Evolutionary conservation across 30 jellyfish, hydroid and myxozoan species (phyloP), one percentile per base, ranked within the genome.

Genomic region (Aurelia aurita): DNA sequence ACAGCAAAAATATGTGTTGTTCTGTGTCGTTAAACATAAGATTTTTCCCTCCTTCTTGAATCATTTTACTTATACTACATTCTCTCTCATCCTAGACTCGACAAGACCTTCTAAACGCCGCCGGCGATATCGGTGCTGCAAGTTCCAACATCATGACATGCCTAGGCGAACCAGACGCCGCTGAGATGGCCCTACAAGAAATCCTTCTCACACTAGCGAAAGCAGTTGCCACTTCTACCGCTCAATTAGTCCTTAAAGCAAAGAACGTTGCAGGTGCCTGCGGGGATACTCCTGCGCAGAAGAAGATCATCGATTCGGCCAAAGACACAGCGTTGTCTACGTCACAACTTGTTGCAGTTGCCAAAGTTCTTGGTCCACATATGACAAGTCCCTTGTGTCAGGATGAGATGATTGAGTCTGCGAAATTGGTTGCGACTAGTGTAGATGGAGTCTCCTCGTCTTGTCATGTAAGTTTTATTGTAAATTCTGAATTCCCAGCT

Each of bases 321-420:
- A 93, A 93, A 74, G 98, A 93, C 19, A 93, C 98, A 22, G 98
- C 98, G 0, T 29, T 93, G 96, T 80, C 90, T 26, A 93, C 98
- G 0, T 93, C 98, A 23, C 98, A 93, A 75, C 87, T 93, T 13
- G 98, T 93, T 26, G 98, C 98, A 13, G 88, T 97, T 54, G 91
- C 98, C 45, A 93, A 93, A 45, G 98, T 93, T 22, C 87, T 93
- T 2, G 98, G 97, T 2, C 98, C 98, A 8, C 98, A 93, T 35
- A 93, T 93, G 46, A 72, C 92, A n/a, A 93, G 97, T 70, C 98
- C 98, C 58, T 55, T 93, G 75, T 93, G 98, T 49, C 98, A 93
- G 82, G 98, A 93, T 66, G 97, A 93, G 35, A 93, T 93, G 98
- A 88, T 93, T 32, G 98, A 93, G 72, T 86, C 98, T 11, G 96